phyloP scores from a whole-genome alignment of 1,140 invertebrate genomes.

The Apis dorsata region DNA sequence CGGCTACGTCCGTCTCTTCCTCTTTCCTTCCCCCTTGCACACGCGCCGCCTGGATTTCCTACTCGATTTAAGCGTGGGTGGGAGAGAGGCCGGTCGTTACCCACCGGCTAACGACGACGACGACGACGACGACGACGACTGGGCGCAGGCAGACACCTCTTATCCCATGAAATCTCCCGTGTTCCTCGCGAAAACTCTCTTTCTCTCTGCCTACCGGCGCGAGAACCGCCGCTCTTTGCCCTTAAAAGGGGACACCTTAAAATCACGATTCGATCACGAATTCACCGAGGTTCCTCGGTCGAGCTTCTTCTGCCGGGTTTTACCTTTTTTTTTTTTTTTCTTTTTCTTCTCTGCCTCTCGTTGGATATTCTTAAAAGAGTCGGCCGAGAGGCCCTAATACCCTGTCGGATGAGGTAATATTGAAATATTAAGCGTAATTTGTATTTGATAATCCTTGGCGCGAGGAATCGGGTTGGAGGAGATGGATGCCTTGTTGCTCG shows the following conservation, averaged over 20 bases:
- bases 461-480: not conserved
- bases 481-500: no score
- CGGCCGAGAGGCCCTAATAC: no score
- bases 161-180: conserved; percentile 54
- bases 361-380: no score
- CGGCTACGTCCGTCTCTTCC: not conserved
- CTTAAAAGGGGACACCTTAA: not conserved
- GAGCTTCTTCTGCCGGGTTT: no score
- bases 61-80: conserved; percentile 47
- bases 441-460: not conserved
- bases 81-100: conserved; percentile 59
- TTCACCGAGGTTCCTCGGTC: no score
- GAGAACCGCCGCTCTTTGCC: not conserved
- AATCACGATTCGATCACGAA: not conserved
- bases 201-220: no score
- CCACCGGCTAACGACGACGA: conserved; percentile 56
- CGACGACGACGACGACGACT: conserved; percentile 54
- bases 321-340: no score
- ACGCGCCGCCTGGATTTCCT: conserved; percentile 43
- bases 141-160: conserved; percentile 57
- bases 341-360: no score
- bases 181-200: conserved; percentile 30
- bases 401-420: not conserved
- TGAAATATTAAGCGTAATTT: not conserved
- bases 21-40: conserved; percentile 1